A percentile compares a stretch with the other conserved stretches of the same genome.
Evolutionary conservation across 2,888 invertebrate species (phyloP).

Genomic region (Chorisops tibialis): DNA sequence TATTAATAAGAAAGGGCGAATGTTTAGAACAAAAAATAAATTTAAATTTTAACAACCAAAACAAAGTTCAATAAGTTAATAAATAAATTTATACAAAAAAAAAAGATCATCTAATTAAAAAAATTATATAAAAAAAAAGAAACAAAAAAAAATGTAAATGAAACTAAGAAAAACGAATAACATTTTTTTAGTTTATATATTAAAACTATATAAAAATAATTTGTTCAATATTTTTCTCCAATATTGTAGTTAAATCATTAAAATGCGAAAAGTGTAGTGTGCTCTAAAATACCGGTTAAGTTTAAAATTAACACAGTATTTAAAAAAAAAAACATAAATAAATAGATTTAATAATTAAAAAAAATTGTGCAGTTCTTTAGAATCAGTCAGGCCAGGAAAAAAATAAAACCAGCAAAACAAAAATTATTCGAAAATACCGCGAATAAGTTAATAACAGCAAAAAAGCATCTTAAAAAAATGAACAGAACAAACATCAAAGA

Average conservation of each 20-base stretch:
- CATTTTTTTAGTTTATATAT: conserved; percentile 22
- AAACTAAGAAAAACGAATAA: conserved; percentile 23
- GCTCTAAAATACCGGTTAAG: conserved; percentile 24
- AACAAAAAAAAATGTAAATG: conserved; percentile 12
- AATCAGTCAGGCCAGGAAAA: not conserved
- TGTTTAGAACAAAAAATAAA: conserved; percentile 23
- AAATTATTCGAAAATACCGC: not conserved
- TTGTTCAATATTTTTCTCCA: conserved; percentile 26
- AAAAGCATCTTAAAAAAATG: not conserved
- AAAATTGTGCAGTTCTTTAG: conserved; percentile 7
- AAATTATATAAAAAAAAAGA: conserved; percentile 6
- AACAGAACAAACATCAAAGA: not conserved
- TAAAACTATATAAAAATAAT: conserved; percentile 21
- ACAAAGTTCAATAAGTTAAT: not conserved
- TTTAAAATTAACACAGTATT: conserved; percentile 17
- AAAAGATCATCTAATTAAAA: not conserved
- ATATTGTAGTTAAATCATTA: conserved; percentile 17
- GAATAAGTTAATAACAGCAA: not conserved
- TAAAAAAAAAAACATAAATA: conserved; percentile 13
- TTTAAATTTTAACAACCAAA: conserved; percentile 2
- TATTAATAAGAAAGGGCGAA: conserved; percentile 10
- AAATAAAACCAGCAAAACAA: not conserved
- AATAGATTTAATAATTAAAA: not conserved
- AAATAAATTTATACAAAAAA: too few species aligned
- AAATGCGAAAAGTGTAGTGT: conserved; percentile 5